Evolutionary conservation across 2,797 vertebrate species (phyloP).

Genomic region (Adelosebastes latens): DNA sequence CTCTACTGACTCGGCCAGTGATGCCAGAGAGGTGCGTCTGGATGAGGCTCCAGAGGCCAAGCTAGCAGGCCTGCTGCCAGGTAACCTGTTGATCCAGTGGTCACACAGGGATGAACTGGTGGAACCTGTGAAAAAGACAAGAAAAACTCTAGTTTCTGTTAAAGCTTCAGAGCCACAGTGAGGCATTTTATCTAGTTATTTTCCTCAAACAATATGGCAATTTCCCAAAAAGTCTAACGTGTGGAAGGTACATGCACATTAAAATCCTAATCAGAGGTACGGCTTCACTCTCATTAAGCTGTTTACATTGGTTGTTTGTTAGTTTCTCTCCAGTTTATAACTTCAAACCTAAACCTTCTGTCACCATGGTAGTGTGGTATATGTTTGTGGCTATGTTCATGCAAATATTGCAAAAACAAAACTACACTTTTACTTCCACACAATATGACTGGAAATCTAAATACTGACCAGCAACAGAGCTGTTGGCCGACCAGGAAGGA

Average conservation of each 20-base stretch:
- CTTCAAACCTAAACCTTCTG: neutral
- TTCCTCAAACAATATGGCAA: neutral
- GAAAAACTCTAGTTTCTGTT: neutral
- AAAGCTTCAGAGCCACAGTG: neutral
- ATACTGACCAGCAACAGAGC: constrained; percentile 93
- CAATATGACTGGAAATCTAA: neutral
- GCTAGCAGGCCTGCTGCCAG: constrained; percentile 94
- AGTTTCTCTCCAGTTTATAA: neutral
- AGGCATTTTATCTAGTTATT: neutral
- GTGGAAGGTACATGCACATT: neutral
- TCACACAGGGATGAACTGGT: constrained; percentile 98
- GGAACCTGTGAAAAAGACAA: constrained; percentile 84
- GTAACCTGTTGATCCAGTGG: constrained; percentile 98
- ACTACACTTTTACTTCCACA: neutral
- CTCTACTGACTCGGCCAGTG: constrained; percentile 94
- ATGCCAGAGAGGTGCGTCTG: constrained; percentile 94
- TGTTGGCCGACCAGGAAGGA: constrained; percentile 98
- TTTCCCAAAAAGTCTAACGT: neutral
- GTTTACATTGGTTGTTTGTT: neutral
- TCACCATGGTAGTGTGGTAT: neutral
- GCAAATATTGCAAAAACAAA: neutral
- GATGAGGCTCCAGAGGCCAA: constrained; percentile 95
- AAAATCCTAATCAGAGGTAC: neutral
- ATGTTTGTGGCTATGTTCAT: neutral
- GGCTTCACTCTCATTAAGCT: neutral